phyloP scores from a whole-genome alignment of 2,888 invertebrate species.

The Sphecodes monilicornis region DNA sequence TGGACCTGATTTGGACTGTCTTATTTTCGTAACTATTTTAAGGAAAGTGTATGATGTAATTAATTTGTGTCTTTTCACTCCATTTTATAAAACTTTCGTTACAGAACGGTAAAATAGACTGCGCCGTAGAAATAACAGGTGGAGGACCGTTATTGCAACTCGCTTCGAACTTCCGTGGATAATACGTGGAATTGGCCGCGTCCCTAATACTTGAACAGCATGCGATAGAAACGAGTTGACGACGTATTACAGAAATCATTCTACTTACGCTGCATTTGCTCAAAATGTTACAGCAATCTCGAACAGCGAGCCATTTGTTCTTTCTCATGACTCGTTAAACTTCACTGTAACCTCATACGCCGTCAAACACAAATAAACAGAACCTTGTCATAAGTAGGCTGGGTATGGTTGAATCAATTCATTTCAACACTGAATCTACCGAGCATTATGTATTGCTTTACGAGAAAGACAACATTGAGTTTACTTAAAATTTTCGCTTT shows the following conservation, averaged over 20 bases:
- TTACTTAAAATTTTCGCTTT: no score
- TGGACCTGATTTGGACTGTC: background rate
- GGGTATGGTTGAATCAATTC: background rate
- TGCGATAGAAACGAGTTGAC: slow-evolving; percentile 9
- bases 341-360: background rate
- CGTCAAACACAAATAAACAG: background rate
- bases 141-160: slow-evolving; percentile 66
- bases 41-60: background rate
- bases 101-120: slow-evolving; percentile 43
- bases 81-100: slow-evolving; percentile 20
- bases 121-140: slow-evolving; percentile 58
- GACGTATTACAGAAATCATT: slow-evolving; percentile 25
- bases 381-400: background rate
- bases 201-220: slow-evolving; percentile 26
- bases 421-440: background rate
- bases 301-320: slow-evolving; percentile 22
- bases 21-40: background rate
- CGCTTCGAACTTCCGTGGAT: slow-evolving; percentile 56
- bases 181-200: slow-evolving; percentile 57
- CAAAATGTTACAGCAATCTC: slow-evolving; percentile 3
- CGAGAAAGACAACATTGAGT: background rate
- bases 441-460: background rate
- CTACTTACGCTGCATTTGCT: slow-evolving; percentile 6
- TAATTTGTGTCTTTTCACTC: background rate
- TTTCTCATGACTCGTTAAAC: background rate